Percentiles rank a stretch among this genome's conserved stretches.
phyloP scores from a whole-genome alignment of 2,113 vertebrate genomes.

The Thamnophis sirtalis region DNA sequence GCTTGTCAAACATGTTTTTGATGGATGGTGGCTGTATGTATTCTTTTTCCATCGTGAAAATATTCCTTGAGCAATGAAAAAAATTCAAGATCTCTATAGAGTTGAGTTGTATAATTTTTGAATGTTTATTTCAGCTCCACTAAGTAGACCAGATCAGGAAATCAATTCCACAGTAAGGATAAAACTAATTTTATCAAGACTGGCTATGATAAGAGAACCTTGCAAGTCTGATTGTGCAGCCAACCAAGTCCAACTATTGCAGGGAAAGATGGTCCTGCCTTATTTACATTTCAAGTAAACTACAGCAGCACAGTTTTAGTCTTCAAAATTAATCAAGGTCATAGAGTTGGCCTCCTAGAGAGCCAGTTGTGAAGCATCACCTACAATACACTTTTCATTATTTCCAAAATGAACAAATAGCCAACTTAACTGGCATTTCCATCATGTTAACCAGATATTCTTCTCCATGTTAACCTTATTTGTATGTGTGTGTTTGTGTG shows the following conservation, averaged over 20 bases:
- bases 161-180: not conserved
- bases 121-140: not conserved
- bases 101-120: not conserved
- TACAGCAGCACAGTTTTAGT: not conserved
- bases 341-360: not conserved
- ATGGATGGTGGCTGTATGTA: too few relatives aligned
- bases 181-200: not conserved
- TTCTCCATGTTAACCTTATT: not conserved
- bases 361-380: not conserved
- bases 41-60: too few relatives aligned
- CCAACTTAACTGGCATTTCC: not conserved
- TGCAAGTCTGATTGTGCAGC: not conserved
- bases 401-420: not conserved
- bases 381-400: not conserved
- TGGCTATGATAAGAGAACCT: not conserved
- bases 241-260: not conserved
- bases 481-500: not conserved
- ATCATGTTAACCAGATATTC: not conserved
- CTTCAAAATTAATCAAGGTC: not conserved
- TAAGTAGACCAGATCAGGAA: not conserved
- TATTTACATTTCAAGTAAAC: not conserved
- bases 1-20: too few relatives aligned
- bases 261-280: not conserved
- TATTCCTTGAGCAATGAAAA: not conserved
- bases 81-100: not conserved